Evolutionary conservation across 2,113 vertebrate genomes (phyloP).

Genomic region (Petrocephalus microphthalmus): DNA sequence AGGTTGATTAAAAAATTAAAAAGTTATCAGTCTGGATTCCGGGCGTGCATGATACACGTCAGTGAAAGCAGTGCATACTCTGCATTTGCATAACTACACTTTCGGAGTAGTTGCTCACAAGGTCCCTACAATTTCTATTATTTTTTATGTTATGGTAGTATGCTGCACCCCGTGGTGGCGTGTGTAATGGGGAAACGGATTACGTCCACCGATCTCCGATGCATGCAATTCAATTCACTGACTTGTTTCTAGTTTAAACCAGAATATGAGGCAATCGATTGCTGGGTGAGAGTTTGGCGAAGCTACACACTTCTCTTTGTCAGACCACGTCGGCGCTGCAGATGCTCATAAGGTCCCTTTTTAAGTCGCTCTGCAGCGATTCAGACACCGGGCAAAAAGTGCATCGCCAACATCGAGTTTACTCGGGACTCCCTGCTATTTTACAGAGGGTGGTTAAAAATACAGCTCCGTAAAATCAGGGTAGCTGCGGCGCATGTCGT

Average conservation of each 20-base stretch:
- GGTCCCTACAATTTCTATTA: background rate
- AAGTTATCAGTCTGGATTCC: background rate
- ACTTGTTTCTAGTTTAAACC: background rate
- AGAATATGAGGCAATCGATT: background rate
- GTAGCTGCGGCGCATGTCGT: background rate
- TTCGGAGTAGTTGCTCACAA: background rate
- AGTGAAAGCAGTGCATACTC: background rate
- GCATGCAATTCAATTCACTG: background rate
- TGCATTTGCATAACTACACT: background rate
- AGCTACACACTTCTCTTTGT: background rate
- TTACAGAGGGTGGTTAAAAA: background rate
- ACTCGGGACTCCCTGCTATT: background rate
- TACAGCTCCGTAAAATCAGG: conserved; percentile 5
- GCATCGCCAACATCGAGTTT: background rate
- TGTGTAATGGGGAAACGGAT: background rate
- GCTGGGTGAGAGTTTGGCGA: background rate
- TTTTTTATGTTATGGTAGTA: background rate
- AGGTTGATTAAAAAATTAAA: background rate
- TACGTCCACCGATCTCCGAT: background rate
- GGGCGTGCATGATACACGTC: conserved; percentile 24
- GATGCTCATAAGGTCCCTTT: background rate
- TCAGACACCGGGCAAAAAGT: background rate
- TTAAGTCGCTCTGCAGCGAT: background rate
- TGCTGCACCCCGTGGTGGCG: background rate
- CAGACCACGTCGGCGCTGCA: background rate